Evolutionary conservation across 2,888 invertebrate species (phyloP), one percentile per base, ranked within the genome.

Genomic region (Netelia inedita): DNA sequence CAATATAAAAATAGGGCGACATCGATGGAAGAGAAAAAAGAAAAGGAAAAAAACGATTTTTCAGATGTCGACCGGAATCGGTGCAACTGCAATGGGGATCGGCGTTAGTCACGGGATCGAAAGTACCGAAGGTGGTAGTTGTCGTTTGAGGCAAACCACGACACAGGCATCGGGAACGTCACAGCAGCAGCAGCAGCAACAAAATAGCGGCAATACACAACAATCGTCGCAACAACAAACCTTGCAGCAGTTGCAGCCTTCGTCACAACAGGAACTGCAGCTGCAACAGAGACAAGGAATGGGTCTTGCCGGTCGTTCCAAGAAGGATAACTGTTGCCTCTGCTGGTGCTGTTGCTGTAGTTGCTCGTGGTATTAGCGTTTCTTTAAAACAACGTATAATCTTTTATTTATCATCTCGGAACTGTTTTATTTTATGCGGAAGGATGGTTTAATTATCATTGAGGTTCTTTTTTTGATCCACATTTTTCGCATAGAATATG

Each of bases 291-390:
- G 89, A 59, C 91, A 89, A 83, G 94, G 94, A 94, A 94, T 95
- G 94, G 95, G 93, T 92, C 94, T 94, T 93, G 94, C 91, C 88
- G 93, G 93, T 68, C 91, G 94, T 91, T 94, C 94, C 92, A 94
- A 94, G 94, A 95, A 95, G 94, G 95, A 94, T 94, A 95, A 95
- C 94, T 95, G 93, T 89, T 95, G 95, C 90, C 95, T 95, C 91
- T 95, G 95, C 94, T 95, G 95, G 94, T 95, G 95, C 94, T 95
- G 95, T 93, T 95, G 95, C 92, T 95, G 95, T 94, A 95, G 95
- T 91, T 94, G 94, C 92, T 94, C 94, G 92, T 95, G 95, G 95
- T 95, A 89, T 91, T 93, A 88, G 81, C 92, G 91, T 88, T 92
- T 89, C 87, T 90, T 85, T 71, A 81, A 69, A 71, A 35, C 43